A percentile compares a stretch with the other conserved stretches of the same genome.
Evolutionary conservation across 2,113 vertebrate genomes (phyloP).

Genomic region (Mastomys natalensis): DNA sequence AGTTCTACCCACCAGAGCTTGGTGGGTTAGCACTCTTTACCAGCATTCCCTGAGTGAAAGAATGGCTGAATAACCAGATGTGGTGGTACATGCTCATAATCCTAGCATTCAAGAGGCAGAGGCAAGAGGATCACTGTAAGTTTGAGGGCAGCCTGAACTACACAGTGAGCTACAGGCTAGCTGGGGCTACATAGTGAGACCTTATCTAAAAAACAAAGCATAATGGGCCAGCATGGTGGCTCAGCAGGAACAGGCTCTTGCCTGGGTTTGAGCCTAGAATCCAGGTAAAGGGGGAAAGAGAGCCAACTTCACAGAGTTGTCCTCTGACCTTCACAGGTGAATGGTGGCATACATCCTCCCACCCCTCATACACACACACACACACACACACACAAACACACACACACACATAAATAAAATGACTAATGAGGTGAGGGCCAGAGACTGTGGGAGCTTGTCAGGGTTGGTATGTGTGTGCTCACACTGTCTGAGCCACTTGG

Average conservation of each 20-base stretch:
- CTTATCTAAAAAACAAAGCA: not conserved
- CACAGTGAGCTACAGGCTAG: not conserved
- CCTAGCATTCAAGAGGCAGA: not conserved
- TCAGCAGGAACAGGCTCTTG: not conserved
- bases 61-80: not conserved
- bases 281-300: not conserved
- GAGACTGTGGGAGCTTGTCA: not conserved
- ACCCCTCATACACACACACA: not conserved
- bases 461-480: not conserved
- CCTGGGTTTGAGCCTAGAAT: not conserved
- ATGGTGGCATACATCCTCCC: not conserved
- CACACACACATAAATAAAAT: not conserved
- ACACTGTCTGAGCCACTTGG: not conserved
- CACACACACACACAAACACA: not conserved
- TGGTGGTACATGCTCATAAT: not conserved
- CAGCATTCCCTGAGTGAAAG: not conserved
- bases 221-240: not conserved
- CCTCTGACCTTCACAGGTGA: not conserved
- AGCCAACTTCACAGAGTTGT: not conserved
- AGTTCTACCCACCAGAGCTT: not conserved
- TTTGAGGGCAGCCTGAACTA: not conserved
- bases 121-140: not conserved
- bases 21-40: not conserved
- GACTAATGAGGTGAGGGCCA: not conserved
- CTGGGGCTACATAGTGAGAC: too few species aligned